phyloP scores from a whole-genome alignment of 2,888 invertebrate genomes.

The Eupithecia inturbata region DNA sequence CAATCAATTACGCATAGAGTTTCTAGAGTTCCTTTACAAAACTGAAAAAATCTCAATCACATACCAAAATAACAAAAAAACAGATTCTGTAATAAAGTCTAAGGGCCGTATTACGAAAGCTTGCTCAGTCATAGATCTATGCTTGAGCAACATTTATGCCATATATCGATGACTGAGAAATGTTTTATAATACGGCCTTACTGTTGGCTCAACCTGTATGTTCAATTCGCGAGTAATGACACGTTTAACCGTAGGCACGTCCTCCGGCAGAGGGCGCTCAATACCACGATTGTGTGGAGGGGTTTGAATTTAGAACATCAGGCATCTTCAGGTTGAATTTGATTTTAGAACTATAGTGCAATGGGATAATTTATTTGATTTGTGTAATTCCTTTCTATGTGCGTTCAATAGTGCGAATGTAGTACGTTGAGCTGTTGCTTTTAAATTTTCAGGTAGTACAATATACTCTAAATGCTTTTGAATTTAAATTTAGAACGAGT shows the following conservation, averaged over 20 bases:
- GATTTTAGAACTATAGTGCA: not conserved
- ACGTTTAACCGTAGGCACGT: slow-evolving; percentile 59
- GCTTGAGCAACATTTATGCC: too few relatives aligned
- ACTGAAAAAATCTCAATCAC: too few relatives aligned
- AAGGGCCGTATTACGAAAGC: too few relatives aligned
- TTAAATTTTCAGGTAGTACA: not conserved
- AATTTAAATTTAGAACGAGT: not conserved
- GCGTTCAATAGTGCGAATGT: not conserved
- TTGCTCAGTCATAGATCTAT: too few relatives aligned
- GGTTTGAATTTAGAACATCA: slow-evolving; percentile 6
- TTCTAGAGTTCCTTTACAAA: too few relatives aligned
- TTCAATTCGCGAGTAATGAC: slow-evolving; percentile 58
- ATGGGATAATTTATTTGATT: not conserved
- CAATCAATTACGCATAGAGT: too few relatives aligned
- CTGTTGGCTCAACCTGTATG: slow-evolving; percentile 31
- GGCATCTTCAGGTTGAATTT: not conserved
- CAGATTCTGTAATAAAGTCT: too few relatives aligned
- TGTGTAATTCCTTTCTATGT: not conserved
- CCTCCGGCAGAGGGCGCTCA: slow-evolving; percentile 38
- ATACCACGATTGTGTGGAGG: slow-evolving; percentile 23
- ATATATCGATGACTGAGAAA: too few relatives aligned
- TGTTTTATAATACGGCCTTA: not conserved
- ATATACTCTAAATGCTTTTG: not conserved
- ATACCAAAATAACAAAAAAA: too few relatives aligned
- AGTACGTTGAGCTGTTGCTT: not conserved